Evolutionary conservation across 2,888 invertebrate genomes (phyloP).

Genomic region (Rotaria macrura): DNA sequence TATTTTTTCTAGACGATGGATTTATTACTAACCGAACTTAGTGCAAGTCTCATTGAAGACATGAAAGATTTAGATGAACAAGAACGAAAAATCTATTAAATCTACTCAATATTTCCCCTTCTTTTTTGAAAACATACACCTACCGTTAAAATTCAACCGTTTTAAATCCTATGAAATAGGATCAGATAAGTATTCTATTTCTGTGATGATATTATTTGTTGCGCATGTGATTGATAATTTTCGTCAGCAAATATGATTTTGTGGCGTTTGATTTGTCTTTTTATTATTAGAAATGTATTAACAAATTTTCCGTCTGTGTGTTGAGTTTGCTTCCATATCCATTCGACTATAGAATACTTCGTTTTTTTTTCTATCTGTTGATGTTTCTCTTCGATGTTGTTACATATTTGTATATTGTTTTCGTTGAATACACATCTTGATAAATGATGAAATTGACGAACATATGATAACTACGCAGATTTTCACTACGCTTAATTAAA

Average conservation of each 20-base stretch:
- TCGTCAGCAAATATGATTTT: not conserved
- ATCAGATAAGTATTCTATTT: not conserved
- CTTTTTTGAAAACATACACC: too few relatives aligned
- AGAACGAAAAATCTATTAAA: conserved; percentile 14
- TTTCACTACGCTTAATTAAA: too few relatives aligned
- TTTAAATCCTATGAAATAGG: not conserved
- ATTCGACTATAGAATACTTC: not conserved
- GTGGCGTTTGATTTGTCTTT: not conserved
- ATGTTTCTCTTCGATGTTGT: not conserved
- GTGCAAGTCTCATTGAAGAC: conserved; percentile 29
- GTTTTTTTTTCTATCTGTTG: not conserved
- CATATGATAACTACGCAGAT: too few relatives aligned
- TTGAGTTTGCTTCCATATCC: not conserved
- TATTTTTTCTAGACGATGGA: conserved; percentile 26
- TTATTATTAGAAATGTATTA: not conserved
- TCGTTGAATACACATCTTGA: not conserved
- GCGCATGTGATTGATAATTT: not conserved
- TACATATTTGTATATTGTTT: not conserved
- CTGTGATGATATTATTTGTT: not conserved
- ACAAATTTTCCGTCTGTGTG: not conserved
- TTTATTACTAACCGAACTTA: conserved; percentile 26
- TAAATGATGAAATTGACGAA: not conserved
- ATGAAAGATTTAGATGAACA: conserved; percentile 29
- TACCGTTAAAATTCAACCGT: too few relatives aligned
- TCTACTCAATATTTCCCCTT: not conserved